Evolutionary conservation across 2,797 vertebrate species (phyloP).

Genomic region (Linurgus olivaceus): DNA sequence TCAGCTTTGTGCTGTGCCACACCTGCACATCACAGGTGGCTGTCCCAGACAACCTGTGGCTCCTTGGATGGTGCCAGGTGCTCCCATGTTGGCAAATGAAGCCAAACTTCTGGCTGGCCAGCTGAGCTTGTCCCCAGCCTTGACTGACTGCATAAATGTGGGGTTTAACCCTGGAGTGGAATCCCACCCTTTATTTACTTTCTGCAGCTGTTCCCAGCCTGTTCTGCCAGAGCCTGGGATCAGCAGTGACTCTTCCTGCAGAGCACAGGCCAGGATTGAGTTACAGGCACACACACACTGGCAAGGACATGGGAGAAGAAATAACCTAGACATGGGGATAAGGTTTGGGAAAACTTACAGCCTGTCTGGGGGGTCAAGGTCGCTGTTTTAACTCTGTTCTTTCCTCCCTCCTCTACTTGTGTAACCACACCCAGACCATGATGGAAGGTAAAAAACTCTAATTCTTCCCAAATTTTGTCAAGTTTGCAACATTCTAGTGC

Average conservation of each 20-base stretch:
- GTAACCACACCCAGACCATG: background rate
- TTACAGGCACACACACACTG: slow-evolving; percentile 14
- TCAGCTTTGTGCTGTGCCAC: background rate
- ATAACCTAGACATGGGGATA: background rate
- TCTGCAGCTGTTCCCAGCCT: slow-evolving; percentile 44
- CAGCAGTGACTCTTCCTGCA: background rate
- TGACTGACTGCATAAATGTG: background rate
- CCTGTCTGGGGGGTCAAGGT: background rate
- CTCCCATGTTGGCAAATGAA: background rate
- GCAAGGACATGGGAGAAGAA: slow-evolving; percentile 7
- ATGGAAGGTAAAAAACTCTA: background rate
- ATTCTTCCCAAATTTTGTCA: background rate
- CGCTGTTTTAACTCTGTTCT: background rate
- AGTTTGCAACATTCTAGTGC: background rate
- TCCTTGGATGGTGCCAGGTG: background rate
- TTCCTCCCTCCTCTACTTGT: background rate
- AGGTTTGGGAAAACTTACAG: background rate
- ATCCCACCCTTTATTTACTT: background rate
- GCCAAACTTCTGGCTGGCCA: background rate
- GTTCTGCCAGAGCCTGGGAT: background rate
- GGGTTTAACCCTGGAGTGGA: background rate
- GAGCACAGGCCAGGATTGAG: background rate
- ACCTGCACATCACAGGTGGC: background rate
- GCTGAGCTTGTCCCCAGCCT: background rate
- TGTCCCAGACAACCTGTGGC: background rate